Evolutionary conservation across 2,888 invertebrate genomes (phyloP).

Genomic region (Mesopsocus fuscifrons): DNA sequence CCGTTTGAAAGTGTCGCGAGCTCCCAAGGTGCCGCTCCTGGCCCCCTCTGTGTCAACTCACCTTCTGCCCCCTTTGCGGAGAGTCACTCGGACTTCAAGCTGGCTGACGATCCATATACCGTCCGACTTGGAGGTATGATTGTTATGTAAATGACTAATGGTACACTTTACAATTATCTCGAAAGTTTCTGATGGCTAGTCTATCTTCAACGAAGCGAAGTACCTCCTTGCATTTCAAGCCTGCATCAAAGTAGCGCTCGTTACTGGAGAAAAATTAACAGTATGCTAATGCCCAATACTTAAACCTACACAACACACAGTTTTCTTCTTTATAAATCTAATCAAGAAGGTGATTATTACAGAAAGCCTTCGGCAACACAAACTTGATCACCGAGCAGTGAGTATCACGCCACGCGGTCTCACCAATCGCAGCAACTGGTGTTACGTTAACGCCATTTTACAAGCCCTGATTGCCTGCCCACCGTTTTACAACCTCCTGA

Average conservation of each 20-base stretch:
- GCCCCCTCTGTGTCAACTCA: conserved; percentile 5
- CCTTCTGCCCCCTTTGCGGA: conserved; percentile 3
- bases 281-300: too few relatives aligned
- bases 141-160: too few relatives aligned
- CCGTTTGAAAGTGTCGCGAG: too few relatives aligned
- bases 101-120: conserved; percentile 40
- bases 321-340: too few relatives aligned
- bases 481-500: conserved; percentile 82
- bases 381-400: conserved; percentile 57
- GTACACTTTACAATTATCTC: too few relatives aligned
- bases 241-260: background rate
- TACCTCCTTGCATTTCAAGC: conserved; percentile 1
- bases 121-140: conserved; percentile 49
- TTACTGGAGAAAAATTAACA: background rate
- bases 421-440: conserved; percentile 86
- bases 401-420: conserved; percentile 77
- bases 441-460: conserved; percentile 88
- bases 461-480: conserved; percentile 89
- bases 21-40: too few relatives aligned
- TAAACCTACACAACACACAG: too few relatives aligned
- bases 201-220: too few relatives aligned
- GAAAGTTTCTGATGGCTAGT: too few relatives aligned
- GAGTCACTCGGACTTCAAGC: too few relatives aligned
- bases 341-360: too few relatives aligned
- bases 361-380: conserved; percentile 57